Percentiles rank a stretch among this genome's conserved stretches.
Evolutionary conservation across 2,113 vertebrate genomes (phyloP).

Genomic region (Butorides virescens): DNA sequence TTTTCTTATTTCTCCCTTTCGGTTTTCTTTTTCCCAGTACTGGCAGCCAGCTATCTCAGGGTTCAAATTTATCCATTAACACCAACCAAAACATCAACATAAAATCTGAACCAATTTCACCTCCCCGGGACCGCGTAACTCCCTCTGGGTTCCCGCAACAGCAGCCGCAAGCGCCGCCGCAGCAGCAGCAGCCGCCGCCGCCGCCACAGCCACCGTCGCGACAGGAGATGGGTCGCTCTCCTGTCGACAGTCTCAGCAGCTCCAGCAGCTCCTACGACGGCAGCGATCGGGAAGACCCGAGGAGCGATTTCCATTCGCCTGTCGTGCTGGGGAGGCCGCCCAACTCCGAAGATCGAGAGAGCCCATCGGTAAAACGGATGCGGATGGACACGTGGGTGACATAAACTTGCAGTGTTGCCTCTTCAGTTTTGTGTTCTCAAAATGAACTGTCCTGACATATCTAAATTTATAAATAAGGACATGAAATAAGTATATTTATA

Average conservation of each 20-base stretch:
- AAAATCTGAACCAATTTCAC: slow-evolving; percentile 97
- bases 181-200: slow-evolving; percentile 60
- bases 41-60: slow-evolving; percentile 95
- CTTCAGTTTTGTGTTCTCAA: slow-evolving; percentile 43
- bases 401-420: slow-evolving; percentile 71
- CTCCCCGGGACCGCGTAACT: slow-evolving; percentile 91
- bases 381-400: slow-evolving; percentile 99
- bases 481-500: slow-evolving; percentile 81
- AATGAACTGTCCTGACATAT: slow-evolving; percentile 84
- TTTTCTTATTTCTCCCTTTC: not conserved
- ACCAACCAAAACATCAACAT: slow-evolving; percentile 97
- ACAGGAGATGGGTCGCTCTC: slow-evolving; percentile 94
- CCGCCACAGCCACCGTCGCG: slow-evolving; percentile 80
- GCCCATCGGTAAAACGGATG: slow-evolving; percentile 95
- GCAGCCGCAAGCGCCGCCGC: slow-evolving; percentile 74
- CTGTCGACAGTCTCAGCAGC: slow-evolving; percentile 97
- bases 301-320: slow-evolving; percentile 91
- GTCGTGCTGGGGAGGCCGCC: slow-evolving; percentile 87
- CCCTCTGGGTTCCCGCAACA: slow-evolving; percentile 87
- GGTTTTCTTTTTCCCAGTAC: slow-evolving; percentile 73
- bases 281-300: slow-evolving; percentile 93
- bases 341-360: slow-evolving; percentile 85
- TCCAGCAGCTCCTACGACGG: slow-evolving; percentile 98
- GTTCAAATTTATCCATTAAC: slow-evolving; percentile 93
- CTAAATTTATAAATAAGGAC: slow-evolving; percentile 81